Percentiles rank a stretch among this genome's conserved stretches.
Conservation (phyloP, 2,888 invertebrate genomes). For the Mylabris sibirica region DNA sequence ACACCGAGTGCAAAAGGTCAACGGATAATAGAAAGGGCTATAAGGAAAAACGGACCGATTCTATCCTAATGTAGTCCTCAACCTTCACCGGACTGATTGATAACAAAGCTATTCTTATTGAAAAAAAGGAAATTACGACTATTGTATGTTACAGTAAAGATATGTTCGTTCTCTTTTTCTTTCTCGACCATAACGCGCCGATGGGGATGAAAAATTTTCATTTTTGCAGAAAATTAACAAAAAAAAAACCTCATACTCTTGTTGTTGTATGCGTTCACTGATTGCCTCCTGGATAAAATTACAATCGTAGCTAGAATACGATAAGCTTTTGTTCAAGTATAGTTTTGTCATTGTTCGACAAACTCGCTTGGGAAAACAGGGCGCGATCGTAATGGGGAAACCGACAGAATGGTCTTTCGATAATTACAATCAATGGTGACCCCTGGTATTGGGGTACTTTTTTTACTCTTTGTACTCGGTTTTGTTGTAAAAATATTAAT, state of each 20-base stretch:
- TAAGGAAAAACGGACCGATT: background rate
- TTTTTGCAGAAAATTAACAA: conserved; percentile 40
- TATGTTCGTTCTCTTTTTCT: background rate
- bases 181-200: background rate
- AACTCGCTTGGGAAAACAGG: conserved; percentile 9
- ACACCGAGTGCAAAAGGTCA: conserved; percentile 35
- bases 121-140: conserved; percentile 1
- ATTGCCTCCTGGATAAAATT: conserved; percentile 40
- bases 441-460: background rate
- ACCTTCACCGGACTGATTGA: background rate
- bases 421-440: background rate
- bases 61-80: conserved; percentile 5
- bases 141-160: background rate
- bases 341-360: conserved; percentile 18
- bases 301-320: conserved; percentile 38
- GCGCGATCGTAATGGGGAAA: conserved; percentile 7
- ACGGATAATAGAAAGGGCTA: background rate
- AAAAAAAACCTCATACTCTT: conserved; percentile 32
- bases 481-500: too few relatives aligned
- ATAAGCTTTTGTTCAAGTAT: conserved; percentile 36
- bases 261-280: conserved; percentile 27
- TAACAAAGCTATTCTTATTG: conserved; percentile 4
- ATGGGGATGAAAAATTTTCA: conserved; percentile 26
- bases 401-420: conserved; percentile 7
- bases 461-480: too few relatives aligned